Percentiles rank a stretch among this genome's conserved stretches.
phyloP scores from a whole-genome alignment of 1,140 invertebrate species.

The Trinorchestia longiramus region DNA sequence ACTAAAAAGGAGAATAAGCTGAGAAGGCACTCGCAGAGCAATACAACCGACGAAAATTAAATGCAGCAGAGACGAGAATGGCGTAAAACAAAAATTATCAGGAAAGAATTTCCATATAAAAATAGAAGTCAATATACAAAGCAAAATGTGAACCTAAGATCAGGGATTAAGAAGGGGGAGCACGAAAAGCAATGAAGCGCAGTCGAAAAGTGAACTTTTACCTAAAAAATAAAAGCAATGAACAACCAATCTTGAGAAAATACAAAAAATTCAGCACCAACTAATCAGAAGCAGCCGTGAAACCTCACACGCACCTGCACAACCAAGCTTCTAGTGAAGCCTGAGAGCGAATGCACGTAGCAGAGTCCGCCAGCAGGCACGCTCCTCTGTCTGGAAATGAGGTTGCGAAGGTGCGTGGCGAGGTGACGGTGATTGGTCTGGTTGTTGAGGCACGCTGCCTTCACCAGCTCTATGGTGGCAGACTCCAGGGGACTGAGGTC shows the following conservation, averaged over 20 bases:
- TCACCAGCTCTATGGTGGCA: constrained; percentile 71
- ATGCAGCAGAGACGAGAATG: no score
- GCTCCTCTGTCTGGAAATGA: constrained; percentile 78
- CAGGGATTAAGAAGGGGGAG: no score
- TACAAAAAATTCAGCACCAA: no score
- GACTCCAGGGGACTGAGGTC: constrained; percentile 69
- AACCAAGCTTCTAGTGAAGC: constrained; percentile 87
- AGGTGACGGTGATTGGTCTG: constrained; percentile 85
- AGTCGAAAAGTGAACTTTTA: background rate
- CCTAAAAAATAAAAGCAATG: background rate
- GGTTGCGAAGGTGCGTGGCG: constrained; percentile 81
- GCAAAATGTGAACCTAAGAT: no score
- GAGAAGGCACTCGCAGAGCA: no score
- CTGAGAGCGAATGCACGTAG: constrained; percentile 80
- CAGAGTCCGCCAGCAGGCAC: constrained; percentile 73
- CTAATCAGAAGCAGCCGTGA: background rate
- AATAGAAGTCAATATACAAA: no score
- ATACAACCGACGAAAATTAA: no score
- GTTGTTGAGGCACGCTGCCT: constrained; percentile 84
- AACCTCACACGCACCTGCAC: constrained; percentile 79
- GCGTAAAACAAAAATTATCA: no score
- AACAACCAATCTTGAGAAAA: background rate
- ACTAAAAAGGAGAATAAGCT: no score
- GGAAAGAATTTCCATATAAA: no score
- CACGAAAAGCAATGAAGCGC: background rate